Evolutionary conservation across 2,113 vertebrate genomes (phyloP).

Genomic region (Chamaetylas fuelleborni): DNA sequence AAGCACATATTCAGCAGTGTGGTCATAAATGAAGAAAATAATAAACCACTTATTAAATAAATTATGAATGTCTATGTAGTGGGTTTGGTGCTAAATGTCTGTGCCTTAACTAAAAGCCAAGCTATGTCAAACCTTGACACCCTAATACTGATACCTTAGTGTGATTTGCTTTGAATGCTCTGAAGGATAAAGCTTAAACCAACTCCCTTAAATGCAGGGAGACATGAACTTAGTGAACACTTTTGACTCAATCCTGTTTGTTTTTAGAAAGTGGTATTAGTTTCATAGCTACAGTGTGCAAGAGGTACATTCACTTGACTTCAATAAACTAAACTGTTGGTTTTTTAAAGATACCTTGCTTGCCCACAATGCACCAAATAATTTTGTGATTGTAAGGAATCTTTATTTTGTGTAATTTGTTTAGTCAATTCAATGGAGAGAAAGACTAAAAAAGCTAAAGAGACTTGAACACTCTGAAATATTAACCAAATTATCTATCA

Average conservation of each 20-base stretch:
- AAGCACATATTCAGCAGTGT: background rate
- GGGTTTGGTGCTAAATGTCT: too few relatives aligned
- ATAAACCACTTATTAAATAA: background rate
- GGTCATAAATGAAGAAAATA: background rate
- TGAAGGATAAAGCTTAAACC: background rate
- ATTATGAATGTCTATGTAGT: background rate
- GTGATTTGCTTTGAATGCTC: background rate
- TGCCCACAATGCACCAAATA: background rate
- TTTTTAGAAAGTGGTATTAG: background rate
- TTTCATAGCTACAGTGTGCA: background rate
- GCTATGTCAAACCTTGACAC: background rate
- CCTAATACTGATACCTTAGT: background rate
- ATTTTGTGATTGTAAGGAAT: background rate
- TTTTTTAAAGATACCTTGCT: background rate
- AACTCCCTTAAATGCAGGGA: background rate
- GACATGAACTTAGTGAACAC: background rate
- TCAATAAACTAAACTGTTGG: background rate
- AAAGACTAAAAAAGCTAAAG: background rate
- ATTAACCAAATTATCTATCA: background rate
- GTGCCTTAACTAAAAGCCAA: background rate
- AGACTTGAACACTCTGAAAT: background rate
- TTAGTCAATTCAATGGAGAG: background rate
- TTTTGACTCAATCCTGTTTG: rapidly evolving
- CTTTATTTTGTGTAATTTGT: background rate
- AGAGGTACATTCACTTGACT: background rate